A percentile compares a stretch with the other conserved stretches of the same genome.
These are phyloP conservation scores for Phocoena sinus DNA, from an alignment of 2,113 vertebrate species.

Conservation along the genomic window DNA sequence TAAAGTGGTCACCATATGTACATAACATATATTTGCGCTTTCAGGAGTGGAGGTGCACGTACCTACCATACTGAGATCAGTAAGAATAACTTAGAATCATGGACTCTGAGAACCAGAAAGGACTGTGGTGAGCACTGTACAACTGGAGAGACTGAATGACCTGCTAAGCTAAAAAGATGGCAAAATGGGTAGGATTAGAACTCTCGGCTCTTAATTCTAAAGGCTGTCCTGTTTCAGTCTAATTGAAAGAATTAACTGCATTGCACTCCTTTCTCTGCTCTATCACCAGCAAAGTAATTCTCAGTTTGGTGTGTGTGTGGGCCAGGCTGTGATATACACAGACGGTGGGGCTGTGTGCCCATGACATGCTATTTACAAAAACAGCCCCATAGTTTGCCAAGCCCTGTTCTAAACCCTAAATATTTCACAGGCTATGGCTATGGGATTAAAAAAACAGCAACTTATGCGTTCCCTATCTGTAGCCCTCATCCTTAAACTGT, in stretches of 20 bases:
- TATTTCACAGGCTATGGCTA: background rate
- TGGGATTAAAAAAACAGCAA: background rate
- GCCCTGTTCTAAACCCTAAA: background rate
- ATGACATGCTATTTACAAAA: background rate
- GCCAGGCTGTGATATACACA: background rate
- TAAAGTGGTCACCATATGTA: too few species aligned
- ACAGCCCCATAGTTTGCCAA: background rate
- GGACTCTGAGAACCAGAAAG: background rate
- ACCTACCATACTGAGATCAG: too few species aligned
- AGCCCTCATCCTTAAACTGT: background rate
- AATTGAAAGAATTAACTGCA: background rate
- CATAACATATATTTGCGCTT: rapidly evolving
- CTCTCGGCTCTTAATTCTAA: background rate
- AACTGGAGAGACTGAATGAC: background rate
- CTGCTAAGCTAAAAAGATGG: background rate
- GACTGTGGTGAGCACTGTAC: background rate
- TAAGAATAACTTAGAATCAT: background rate
- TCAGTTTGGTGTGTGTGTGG: rapidly evolving
- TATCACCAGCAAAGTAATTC: background rate
- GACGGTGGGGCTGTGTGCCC: background rate
- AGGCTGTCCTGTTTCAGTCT: background rate
- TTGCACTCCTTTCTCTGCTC: background rate
- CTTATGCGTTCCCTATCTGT: background rate
- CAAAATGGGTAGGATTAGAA: background rate
- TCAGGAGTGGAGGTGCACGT: rapidly evolving